Base-by-base conservation (phyloP, 2,113 vertebrate genomes). In the Sigmodon hispidus region DNA sequence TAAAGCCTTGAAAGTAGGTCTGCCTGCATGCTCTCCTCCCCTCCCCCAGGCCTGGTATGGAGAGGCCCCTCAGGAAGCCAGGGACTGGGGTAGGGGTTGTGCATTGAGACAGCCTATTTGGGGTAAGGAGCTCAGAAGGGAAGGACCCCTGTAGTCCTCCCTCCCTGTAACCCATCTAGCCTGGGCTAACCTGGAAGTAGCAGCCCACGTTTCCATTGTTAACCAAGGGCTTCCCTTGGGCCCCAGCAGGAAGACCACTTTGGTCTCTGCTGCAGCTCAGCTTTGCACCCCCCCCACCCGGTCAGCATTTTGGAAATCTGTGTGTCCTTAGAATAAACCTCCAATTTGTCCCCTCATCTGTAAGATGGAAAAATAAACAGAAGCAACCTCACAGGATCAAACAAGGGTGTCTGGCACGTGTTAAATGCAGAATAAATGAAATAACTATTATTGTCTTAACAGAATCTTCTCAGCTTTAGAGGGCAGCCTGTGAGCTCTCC, bases 1-100 rank as follows among this genome's bases (percentile, higher is more conserved):
- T 98, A 98, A 98, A 98, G 98, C 98, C 97, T 98, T 96, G 98
- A 98, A 99, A 98, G 98, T 99, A 99, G 98, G 98, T 98, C 98
- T 98, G 97, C 97, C 96, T 72, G 57, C 98, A 97, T 94, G 61
- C 67, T 55, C 87, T 94, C 45, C 57, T 93, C 52, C 92, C 89
- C 12, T 65, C 94, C 93, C 90, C 95, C 65, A 57, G 95, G 90
- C 90, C 52, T 81, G 55, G 79, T 77, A 31, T 93, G 95, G 83
- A 97, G 80, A 43, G 76, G 93, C 84, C 75, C 91, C 90, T 85
- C 26, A 21, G 79, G 90, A 81, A 93, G 22, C 75, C 65, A 43
- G 31, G 88, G 94, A 93, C 16, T 5, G 73, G 34, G 43, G 55
- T 57, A 3, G 48, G 24, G 50, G 1, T 16, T 26, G 36, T 34